Base-by-base conservation (phyloP, 2,113 vertebrate genomes). In the Paratilapia polleni region DNA sequence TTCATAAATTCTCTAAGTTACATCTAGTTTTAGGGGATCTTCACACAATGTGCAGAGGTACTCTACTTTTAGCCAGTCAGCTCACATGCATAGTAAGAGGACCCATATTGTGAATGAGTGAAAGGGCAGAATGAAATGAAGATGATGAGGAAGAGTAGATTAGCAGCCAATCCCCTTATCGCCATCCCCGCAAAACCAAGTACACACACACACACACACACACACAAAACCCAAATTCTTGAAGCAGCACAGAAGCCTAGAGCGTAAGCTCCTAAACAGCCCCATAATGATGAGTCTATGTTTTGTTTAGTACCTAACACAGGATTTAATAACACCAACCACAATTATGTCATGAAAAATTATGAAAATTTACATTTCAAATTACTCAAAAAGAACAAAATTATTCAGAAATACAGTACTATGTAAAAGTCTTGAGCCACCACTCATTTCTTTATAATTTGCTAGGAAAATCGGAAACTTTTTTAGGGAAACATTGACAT, bases 161-260 rank as follows among this genome's bases (percentile, higher is more conserved):
- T 66, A 91, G 34, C 49, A 57, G 68, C 54, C 68, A 83, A 88
- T 92, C 86, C 80, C 14, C 43, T 91, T 88, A 92, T 78, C 22
- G 4, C 19, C 75, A 78, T 19, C 41, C 88, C 80, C 59, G 68
- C 3, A 47, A 54, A 84, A 63, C 19, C 47, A 63, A 41, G n/a
- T 10, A 6, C 10, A 22, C 28, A 56, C 34, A 28, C 43, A n/a
- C 47, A 3, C 6, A 19, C 17, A 7, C 38, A 24, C n/a, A 47
- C 24, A 60, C 28, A 31, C 43, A 6, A 31, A 20, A 8, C 24
- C 4, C 19, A 64, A 28, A 82, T 41, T 76, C 34, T 64, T 36
- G 34, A 58, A 68, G 77, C 56, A 57, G 73, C 78, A 74, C 59
- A 6, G 66, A n/a, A 41, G n/a, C n/a, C 11, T 15, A 14, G 70